Base-by-base conservation (phyloP, 2,797 vertebrate species). In the Arnoldichthys spilopterus region DNA sequence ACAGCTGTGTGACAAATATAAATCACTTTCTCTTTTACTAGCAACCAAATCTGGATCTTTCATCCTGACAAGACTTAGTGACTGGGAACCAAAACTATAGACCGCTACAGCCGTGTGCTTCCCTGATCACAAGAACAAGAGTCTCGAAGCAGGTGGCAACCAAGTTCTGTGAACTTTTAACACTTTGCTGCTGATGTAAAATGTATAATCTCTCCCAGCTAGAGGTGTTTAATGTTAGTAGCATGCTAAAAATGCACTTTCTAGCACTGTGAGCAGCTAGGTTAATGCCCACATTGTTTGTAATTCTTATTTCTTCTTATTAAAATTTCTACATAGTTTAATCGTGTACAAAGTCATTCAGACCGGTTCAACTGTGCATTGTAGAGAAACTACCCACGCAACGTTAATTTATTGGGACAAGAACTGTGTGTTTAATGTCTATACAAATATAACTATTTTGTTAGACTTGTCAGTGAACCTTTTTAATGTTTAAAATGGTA, bases 1-100 rank as follows among this genome's bases (percentile, higher is more conserved):
- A 86, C 86, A 90, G 89, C 86, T 88, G 87, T 82, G 81, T 84
- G 88, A 90, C 84, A 82, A 89, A 89, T 86, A 89, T 89, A 92
- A 91, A 90, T 89, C 77, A 79, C 51, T 7, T n/a, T 78, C 88
- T 88, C 87, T 69, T 45, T 34, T 56, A 22, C 62, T 70, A 72
- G 13, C 2, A 22, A 11, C 56, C 37, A 67, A 73, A 76, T 77
- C 13, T 22, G 30, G 75, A 85, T 86, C 86, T 85, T 76, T 86
- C 79, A 24, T 53, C 72, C 43, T 32, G 20, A 62, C 56, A 67
- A 24, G 6, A 28, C 15, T 66, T 22, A 71, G 24, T 13, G 72
- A 32, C 32, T 43, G 11, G 45, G 12, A 61, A 43, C 22, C 77
- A 66, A 77, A 61, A 24, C 6, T 1, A 13, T 37, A 13, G 32